Base-by-base conservation (phyloP, 2,113 vertebrate species). In the Neodontobutis hainanensis region DNA sequence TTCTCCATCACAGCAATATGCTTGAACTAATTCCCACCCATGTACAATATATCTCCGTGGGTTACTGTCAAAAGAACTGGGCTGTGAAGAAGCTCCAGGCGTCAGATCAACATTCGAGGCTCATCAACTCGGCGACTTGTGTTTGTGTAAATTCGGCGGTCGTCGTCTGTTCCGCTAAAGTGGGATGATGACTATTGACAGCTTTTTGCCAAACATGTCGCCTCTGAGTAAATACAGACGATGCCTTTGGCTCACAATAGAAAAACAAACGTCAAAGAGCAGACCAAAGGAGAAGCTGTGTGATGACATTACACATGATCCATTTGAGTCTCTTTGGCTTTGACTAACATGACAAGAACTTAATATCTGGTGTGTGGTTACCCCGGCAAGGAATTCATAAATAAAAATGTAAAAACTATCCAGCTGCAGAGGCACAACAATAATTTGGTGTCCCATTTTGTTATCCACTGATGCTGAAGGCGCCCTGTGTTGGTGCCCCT, bases 111-210 rank as follows among this genome's bases (percentile, higher is more conserved):
- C 77, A 77, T 85, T 84, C 74, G 84, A 51, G 63, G 57, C 84
- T 82, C 77, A 75, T 79, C 80, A 80, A 68, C 73, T 85, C 77
- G 78, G 53, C 75, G 78, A 85, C 77, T 84, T 69, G 68, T 82
- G 61, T 73, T 84, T 88, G 59, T 86, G 78, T 87, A 83, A 76
- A 83, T 80, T 88, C 72, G 84, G 74, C 80, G 76, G 77, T 74
- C 58, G 5, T 72, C 32, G 51, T 53, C 32, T 14, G 73, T 77
- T 82, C 67, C 49, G 60, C 67, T 88, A 75, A 82, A 82, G 80
- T 80, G 61, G 61, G 82, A 82, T 88, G 83, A 89, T 89, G 86
- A 45, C 80, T 80, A 86, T 86, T 81, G 86, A 90, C 81, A 85
- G 72, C 80, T 78, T 89, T 79, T 78, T 67, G 68, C 76, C 84